A percentile compares a stretch with the other conserved stretches of the same genome.
Conservation (phyloP, 2,113 vertebrate genomes). For the Pipra filicauda region DNA sequence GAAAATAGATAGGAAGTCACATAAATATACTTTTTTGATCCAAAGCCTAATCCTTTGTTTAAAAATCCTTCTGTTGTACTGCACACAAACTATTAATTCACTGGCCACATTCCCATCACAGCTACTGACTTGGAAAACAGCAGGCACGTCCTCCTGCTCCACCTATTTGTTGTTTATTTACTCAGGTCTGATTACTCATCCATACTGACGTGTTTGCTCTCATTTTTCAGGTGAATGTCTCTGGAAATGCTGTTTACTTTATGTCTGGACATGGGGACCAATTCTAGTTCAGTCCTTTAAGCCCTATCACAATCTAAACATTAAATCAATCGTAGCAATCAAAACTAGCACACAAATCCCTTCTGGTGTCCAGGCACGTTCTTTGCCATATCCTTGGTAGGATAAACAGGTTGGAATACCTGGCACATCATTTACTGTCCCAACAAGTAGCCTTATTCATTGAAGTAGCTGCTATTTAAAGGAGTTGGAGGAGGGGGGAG, state of each 20-base stretch:
- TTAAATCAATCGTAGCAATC: not conserved
- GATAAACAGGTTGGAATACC: not conserved
- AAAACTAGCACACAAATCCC: not conserved
- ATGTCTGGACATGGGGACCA: not conserved
- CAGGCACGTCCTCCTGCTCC: not conserved
- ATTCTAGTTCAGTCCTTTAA: not conserved
- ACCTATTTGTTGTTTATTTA: not conserved
- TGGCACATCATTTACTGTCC: not conserved
- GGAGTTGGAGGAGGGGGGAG: not conserved
- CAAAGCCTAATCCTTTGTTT: not conserved
- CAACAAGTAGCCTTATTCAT: not conserved
- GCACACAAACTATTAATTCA: not conserved
- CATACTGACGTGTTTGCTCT: not conserved
- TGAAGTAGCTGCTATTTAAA: not conserved
- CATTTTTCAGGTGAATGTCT: not conserved
- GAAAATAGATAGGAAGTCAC: not conserved
- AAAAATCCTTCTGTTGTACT: not conserved
- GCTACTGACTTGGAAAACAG: not conserved
- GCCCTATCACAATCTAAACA: not conserved
- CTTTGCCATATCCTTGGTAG: not conserved
- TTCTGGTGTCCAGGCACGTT: not conserved
- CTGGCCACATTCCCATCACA: not conserved
- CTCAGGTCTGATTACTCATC: conserved; percentile 38
- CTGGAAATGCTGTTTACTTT: conserved; percentile 21
- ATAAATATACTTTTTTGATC: not conserved